Conservation (phyloP, 2,797 vertebrate species). For the Melanotaenia parkinsoni region DNA sequence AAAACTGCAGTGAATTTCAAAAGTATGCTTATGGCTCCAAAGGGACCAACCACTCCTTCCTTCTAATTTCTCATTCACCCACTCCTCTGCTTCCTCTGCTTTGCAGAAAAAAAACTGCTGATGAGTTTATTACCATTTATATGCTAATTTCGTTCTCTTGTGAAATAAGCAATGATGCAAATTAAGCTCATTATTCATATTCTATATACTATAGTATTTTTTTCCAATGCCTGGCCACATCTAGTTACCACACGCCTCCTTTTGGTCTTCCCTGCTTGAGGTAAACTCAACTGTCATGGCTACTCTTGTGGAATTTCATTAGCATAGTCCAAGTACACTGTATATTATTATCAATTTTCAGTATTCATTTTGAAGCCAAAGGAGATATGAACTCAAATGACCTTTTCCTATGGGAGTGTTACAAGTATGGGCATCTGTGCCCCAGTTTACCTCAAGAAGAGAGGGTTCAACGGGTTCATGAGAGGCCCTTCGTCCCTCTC, state of each 20-base stretch:
- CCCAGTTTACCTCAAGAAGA: slow-evolving; percentile 19
- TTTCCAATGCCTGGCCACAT: not conserved
- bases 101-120: slow-evolving; percentile 14
- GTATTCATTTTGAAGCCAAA: slow-evolving; percentile 51
- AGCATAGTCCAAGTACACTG: slow-evolving; percentile 41
- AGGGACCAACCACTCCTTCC: slow-evolving; percentile 27
- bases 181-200: slow-evolving; percentile 33
- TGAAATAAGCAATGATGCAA: slow-evolving; percentile 11
- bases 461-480: slow-evolving; percentile 57
- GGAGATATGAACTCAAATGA: slow-evolving; percentile 53
- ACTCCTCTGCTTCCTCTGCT: slow-evolving; percentile 19
- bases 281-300: slow-evolving; percentile 56
- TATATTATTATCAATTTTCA: slow-evolving; percentile 56
- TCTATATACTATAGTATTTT: slow-evolving; percentile 26
- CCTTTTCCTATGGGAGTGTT: slow-evolving; percentile 32
- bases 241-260: slow-evolving; percentile 19
- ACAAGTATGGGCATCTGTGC: slow-evolving; percentile 31
- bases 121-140: not conserved
- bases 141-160: slow-evolving; percentile 19
- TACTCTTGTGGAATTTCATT: slow-evolving; percentile 75
- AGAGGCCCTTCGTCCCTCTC: slow-evolving; percentile 57
- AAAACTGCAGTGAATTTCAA: slow-evolving; percentile 35
- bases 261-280: slow-evolving; percentile 36
- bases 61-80: slow-evolving; percentile 12
- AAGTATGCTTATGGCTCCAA: slow-evolving; percentile 49